Evolutionary conservation across 2,888 invertebrate genomes (phyloP).

Genomic region (Ommatoiulus sabulosus): DNA sequence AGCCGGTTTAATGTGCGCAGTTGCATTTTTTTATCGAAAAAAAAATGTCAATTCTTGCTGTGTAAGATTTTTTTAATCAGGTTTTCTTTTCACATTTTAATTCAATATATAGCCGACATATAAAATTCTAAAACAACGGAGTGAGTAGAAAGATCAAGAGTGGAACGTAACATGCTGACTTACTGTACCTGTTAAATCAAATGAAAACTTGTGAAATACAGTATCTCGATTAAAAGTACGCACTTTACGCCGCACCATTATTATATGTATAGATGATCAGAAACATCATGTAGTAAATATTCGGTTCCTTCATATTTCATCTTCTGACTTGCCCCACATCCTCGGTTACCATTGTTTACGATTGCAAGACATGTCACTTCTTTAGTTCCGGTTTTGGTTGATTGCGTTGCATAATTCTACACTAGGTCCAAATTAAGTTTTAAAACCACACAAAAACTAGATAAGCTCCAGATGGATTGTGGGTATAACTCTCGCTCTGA

Average conservation of each 20-base stretch:
- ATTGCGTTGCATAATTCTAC: slow-evolving; percentile 33
- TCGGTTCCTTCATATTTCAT: neutral
- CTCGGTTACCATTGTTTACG: neutral
- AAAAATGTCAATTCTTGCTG: slow-evolving; percentile 30
- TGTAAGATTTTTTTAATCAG: neutral
- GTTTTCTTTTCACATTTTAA: slow-evolving; percentile 9
- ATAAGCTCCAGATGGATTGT: slow-evolving; percentile 8
- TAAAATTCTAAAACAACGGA: no score
- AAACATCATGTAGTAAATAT: no score
- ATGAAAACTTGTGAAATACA: no score
- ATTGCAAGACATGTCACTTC: neutral
- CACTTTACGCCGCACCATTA: no score
- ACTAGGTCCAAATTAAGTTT: slow-evolving; percentile 10
- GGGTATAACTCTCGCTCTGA: neutral
- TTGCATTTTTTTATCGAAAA: neutral
- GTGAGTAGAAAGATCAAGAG: no score
- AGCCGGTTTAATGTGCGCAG: neutral
- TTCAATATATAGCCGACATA: neutral
- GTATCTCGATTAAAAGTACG: no score
- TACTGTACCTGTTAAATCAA: no score
- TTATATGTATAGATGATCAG: no score
- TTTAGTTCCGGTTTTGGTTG: neutral
- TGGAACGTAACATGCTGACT: no score
- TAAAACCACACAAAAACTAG: slow-evolving; percentile 2
- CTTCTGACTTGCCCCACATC: neutral